Percentiles rank a stretch among this genome's conserved stretches.
Conservation (phyloP, 2,797 vertebrate species). For the Myiotriccus ornatus region DNA sequence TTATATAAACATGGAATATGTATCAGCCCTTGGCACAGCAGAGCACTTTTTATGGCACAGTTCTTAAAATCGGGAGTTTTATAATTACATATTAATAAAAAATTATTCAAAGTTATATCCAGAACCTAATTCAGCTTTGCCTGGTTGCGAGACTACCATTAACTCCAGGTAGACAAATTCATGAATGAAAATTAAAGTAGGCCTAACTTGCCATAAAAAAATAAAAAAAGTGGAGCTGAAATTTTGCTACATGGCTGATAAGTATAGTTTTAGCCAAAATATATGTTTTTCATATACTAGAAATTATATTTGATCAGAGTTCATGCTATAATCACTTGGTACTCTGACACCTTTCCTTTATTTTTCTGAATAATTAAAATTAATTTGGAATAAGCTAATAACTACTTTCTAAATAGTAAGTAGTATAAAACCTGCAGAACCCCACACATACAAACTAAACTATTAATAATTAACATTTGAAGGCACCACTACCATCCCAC, state of each 20-base stretch:
- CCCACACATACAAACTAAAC: background rate
- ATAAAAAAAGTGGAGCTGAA: background rate
- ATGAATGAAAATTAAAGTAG: background rate
- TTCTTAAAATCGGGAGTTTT: background rate
- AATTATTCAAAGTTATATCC: background rate
- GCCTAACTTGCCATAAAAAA: background rate
- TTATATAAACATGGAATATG: background rate
- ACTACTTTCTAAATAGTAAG: background rate
- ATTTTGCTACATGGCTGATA: background rate
- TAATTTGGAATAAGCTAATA: background rate
- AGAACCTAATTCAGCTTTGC: background rate
- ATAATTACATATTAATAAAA: background rate
- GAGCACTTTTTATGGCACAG: background rate
- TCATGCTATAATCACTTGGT: background rate
- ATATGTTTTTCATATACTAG: background rate
- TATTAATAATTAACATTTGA: background rate
- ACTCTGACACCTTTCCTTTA: background rate
- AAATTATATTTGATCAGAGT: background rate
- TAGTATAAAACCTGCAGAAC: background rate
- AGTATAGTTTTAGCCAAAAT: background rate
- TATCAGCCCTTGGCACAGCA: background rate
- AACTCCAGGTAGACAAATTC: background rate
- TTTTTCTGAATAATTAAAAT: background rate
- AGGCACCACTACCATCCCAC: background rate
- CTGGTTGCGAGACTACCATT: background rate